phyloP scores from a whole-genome alignment of 2,888 invertebrate species.

The Limnephilus auricula region DNA sequence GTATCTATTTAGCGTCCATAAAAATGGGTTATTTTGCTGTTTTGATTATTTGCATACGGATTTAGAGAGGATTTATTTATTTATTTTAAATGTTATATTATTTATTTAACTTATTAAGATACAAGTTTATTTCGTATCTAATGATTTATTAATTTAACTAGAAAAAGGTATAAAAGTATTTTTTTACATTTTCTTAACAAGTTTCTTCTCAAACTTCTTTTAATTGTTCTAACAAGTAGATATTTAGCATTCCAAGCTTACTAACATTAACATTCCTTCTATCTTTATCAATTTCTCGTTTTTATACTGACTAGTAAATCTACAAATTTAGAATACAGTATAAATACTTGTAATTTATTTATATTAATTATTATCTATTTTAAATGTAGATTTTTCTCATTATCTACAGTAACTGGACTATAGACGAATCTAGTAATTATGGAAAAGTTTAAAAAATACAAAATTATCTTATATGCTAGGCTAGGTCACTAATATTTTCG shows the following conservation, averaged over 20 bases:
- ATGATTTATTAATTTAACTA: conserved; percentile 7
- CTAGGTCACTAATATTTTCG: conserved; percentile 68
- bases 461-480: conserved; percentile 66
- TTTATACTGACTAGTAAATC: conserved; percentile 65
- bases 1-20: conserved; percentile 45
- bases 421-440: conserved; percentile 63
- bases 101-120: conserved; percentile 50
- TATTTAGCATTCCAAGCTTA: conserved; percentile 67
- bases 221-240: conserved; percentile 61
- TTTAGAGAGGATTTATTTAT: conserved; percentile 35
- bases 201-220: neutral
- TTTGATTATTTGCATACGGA: conserved; percentile 34
- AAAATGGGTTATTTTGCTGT: conserved; percentile 42
- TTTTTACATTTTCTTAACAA: neutral
- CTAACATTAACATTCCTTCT: conserved; percentile 67
- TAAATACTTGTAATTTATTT: conserved; percentile 65
- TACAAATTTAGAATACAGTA: conserved; percentile 64
- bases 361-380: conserved; percentile 62
- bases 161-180: neutral
- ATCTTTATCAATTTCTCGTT: conserved; percentile 62
- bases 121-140: neutral
- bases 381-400: conserved; percentile 66
- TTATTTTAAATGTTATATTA: conserved; percentile 45
- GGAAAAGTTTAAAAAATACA: conserved; percentile 60
- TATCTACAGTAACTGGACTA: conserved; percentile 61